Base-by-base conservation (phyloP, 2,888 invertebrate species). In the Graphium colonna region DNA sequence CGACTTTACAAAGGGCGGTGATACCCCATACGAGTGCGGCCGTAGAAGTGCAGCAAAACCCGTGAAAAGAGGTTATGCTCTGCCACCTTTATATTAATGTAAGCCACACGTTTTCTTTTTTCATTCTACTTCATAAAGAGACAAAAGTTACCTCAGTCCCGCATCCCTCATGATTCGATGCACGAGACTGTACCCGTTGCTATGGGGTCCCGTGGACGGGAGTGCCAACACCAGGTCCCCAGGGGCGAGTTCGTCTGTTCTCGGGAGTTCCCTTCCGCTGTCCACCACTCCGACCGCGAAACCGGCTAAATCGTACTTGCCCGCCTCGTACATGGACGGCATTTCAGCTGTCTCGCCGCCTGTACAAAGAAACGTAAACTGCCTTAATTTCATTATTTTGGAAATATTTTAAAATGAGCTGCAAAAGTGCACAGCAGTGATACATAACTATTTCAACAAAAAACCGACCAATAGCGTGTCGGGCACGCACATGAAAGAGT, bases 341-440 rank as follows among this genome's bases (percentile, higher is more conserved):
- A 98, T 98, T 87, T 98, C 98, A 0, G 98, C 98, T 1, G 98
- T 98, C 87, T 99, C 98, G 0, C 98, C 98, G 57, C 93, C 93
- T 96, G 48, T n/a, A n/a, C n/a, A n/a, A n/a, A n/a, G n/a, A n/a
- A n/a, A 1, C 3, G 0, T 21, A 10, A 16, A 10, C 2, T 1
- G 8, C 9, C 21, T 3, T 39, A 15, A 15, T n/a, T 10, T 10
- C 13, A 28, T 16, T 31, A 33, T 13, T 12, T 36, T 8, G 17
- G 13, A 26, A 16, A 12, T 7, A 5, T 31, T 10, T 38, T 21
- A 16, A 13, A 12, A 36, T 33, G 15, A 5, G 33, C 10, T n/a
- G n/a, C n/a, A n/a, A n/a, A n/a, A n/a, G n/a, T n/a, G n/a, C n/a
- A n/a, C n/a, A n/a, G n/a, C n/a, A n/a, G n/a, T n/a, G n/a, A n/a